Base-by-base conservation (phyloP, 2,888 invertebrate species). In the Cataglyphis albicans region DNA sequence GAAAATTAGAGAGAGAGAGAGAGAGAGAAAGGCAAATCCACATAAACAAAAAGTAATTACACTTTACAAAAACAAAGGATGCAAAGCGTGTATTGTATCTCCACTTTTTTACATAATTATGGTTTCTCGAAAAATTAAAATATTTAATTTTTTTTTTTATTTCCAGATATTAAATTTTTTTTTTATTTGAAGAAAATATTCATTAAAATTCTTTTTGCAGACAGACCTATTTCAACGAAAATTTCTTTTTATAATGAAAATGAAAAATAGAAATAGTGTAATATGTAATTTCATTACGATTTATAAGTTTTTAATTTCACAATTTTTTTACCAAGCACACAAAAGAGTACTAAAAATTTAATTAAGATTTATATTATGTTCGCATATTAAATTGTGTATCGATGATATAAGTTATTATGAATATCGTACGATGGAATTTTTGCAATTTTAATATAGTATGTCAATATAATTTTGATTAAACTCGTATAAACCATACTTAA, bases 61-160 rank as follows among this genome's bases (percentile, higher is more conserved):
- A 59, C 7, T 61, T 70, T 21, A 12, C 0, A 57, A 29, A 38
- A 59, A 18, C 44, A 35, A 70, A 61, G 21, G 32, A 38, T 41
- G 15, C 57, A 38, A 35, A 59, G 29, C 57, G 59, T 18, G 18
- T 70, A 61, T 32, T n/a, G 21, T 32, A 70, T 25, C 59, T 70
- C 59, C 70, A 59, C 21, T 59, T 68, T 52, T 76, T 55, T 9
- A 41, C 32, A 5, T 25, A 70, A 70, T 44, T 70, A 70, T 70
- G 44, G 29, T 5, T 65, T 65, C 12, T 4, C 7, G 41, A 57
- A 25, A 29, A 35, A 35, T 65, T 18, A 48, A 65, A 76, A 65
- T 64, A 38, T 12, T 65, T 12, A 25, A 75, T 6, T 55, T 29
- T n/a, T 55, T 29, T n/a, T 29, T 35, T 35, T 25, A 65, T 3